Evolutionary conservation across 2,797 vertebrate genomes (phyloP).

Genomic region (Hipposideros larvatus): DNA sequence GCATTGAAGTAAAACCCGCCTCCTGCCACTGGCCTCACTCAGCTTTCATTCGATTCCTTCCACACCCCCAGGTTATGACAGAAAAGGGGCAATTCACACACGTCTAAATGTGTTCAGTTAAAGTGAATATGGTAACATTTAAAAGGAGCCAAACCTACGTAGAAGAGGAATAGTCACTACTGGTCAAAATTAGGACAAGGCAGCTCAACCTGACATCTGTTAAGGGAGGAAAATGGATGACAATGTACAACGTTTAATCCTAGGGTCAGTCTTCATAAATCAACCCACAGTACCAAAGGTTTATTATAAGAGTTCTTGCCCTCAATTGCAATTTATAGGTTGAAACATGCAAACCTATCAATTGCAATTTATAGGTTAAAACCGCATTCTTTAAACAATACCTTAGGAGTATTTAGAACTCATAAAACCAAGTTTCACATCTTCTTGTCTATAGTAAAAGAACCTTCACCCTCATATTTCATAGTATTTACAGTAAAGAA

Average conservation of each 20-base stretch:
- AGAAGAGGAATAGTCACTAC: background rate
- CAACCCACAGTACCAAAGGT: background rate
- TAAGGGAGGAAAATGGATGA: background rate
- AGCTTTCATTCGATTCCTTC: background rate
- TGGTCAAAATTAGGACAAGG: background rate
- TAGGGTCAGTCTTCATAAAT: background rate
- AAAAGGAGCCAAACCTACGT: slow-evolving; percentile 5
- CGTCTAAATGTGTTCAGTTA: background rate
- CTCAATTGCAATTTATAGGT: background rate
- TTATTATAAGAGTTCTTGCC: background rate
- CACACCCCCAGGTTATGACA: background rate
- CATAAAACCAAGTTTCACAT: background rate
- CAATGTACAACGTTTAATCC: background rate
- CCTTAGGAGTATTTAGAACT: background rate
- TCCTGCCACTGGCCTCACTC: background rate
- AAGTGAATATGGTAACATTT: slow-evolving; percentile 17
- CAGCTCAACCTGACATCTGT: background rate
- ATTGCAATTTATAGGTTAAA: slow-evolving; percentile 38
- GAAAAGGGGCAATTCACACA: slow-evolving; percentile 44
- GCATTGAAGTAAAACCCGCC: background rate
- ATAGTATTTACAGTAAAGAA: slow-evolving; percentile 29
- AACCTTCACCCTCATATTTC: background rate
- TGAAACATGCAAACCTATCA: background rate
- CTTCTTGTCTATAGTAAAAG: slow-evolving; percentile 22
- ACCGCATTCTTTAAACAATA: slow-evolving; percentile 16